Base-by-base conservation (phyloP, 2,113 vertebrate species). In the Cololabis saira region DNA sequence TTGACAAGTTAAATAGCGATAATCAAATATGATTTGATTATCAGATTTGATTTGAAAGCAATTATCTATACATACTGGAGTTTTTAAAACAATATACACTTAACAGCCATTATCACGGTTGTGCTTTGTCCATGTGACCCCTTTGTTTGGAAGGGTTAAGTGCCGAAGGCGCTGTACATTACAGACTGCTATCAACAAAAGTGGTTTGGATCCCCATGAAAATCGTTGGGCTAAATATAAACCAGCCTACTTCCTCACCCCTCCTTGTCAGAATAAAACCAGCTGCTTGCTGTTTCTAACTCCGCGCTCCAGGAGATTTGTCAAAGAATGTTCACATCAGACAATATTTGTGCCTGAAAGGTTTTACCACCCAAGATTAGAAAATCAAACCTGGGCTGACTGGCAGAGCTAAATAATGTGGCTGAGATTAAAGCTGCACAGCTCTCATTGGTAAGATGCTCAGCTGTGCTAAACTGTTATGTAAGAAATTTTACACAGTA, bases 201-300 rank as follows among this genome's bases (percentile, higher is more conserved):
- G 19, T 48, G 52, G 24, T 54, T 52, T 5, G 27, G 30, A 67
- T 65, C 57, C 49, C 64, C 47, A 71, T 78, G 74, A 37, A 86
- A 83, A 86, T 74, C 52, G 70, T 37, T 55, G 71, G 37, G 69
- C 90, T 89, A 89, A 87, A 88, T 85, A 90, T 88, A 91, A 72
- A 47, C 68, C 84, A 87, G 76, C 88, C 90, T 86, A 83, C 68
- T 84, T 89, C 68, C 74, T 67, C 64, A 33, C 44, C 54, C 49
- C 70, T 77, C 66, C 55, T 17, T 67, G 69, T 76, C 50, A 76
- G 74, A 87, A 81, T 76, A 83, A 52, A 82, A 77, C 52, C 74
- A 75, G 80, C 83, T 85, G 82, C 60, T 24, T 79, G 71, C 84
- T 73, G 86, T 76, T 84, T 66, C 65, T 76, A 71, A 45, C 44